These are phyloP conservation scores for Rhinella marina DNA, from an alignment of 2,797 vertebrate genomes.

Conservation along the genomic window DNA sequence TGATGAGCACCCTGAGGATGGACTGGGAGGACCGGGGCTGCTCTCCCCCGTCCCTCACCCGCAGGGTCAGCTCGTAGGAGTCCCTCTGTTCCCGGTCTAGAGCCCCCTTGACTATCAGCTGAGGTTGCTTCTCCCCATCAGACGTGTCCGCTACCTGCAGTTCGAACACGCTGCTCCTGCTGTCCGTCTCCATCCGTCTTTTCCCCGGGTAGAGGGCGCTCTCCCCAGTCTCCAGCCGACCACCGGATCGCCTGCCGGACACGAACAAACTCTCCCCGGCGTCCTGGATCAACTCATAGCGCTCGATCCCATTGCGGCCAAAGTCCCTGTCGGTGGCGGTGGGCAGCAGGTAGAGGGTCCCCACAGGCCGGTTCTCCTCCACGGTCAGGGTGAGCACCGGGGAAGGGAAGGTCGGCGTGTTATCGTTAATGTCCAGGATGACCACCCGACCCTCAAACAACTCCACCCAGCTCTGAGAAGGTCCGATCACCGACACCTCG, in stretches of 20 bases:
- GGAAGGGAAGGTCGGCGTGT: conserved; percentile 96
- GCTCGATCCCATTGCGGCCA: conserved; percentile 94
- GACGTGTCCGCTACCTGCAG: conserved; percentile 96
- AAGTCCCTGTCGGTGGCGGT: conserved; percentile 97
- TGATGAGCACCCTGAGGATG: conserved; percentile 95
- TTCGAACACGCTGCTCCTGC: conserved; percentile 91
- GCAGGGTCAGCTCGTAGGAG: conserved; percentile 94
- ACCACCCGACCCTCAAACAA: conserved; percentile 96
- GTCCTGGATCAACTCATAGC: conserved; percentile 95
- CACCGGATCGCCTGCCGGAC: conserved; percentile 67
- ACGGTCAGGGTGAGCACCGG: conserved; percentile 95
- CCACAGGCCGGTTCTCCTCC: conserved; percentile 97
- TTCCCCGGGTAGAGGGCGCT: conserved; percentile 71
- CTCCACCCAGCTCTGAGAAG: conserved; percentile 98
- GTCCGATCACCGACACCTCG: conserved; percentile 97
- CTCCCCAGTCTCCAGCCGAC: conserved; percentile 42
- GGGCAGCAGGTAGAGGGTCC: conserved; percentile 94
- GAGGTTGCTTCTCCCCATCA: conserved; percentile 97
- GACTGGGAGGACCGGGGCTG: conserved; percentile 95
- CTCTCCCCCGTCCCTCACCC: conserved; percentile 93
- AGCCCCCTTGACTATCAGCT: conserved; percentile 96
- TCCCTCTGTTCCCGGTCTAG: conserved; percentile 95
- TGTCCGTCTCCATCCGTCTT: conserved; percentile 78
- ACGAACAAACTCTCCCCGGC: conserved; percentile 73
- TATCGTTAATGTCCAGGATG: conserved; percentile 96